Conservation (phyloP, 2,888 invertebrate genomes). For the Agonum fuliginosum region DNA sequence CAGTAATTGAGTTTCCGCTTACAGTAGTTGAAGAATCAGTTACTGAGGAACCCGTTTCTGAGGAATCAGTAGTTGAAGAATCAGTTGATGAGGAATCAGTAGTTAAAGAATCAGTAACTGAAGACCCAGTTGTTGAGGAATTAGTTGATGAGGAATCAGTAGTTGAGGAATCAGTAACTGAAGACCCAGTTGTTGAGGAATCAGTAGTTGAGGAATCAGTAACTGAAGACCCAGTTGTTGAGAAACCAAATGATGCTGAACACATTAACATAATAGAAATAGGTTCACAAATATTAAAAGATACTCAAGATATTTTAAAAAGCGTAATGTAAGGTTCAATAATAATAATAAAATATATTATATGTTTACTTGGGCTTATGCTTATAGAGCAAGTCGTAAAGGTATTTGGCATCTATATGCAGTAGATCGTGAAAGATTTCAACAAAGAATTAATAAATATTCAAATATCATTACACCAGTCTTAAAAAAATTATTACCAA, state of each 20-base stretch:
- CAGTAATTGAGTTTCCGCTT: background rate
- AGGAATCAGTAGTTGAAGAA: slow-evolving; percentile 23
- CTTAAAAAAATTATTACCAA: slow-evolving; percentile 13
- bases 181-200: no score
- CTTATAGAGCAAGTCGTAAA: slow-evolving; percentile 34
- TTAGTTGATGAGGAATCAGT: no score
- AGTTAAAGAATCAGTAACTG: background rate
- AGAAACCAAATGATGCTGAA: no score
- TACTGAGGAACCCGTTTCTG: no score
- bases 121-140: no score
- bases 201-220: no score
- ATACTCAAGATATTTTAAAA: no score
- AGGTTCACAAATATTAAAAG: no score
- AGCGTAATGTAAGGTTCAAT: slow-evolving; percentile 6
- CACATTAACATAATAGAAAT: no score
- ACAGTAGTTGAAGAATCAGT: no score
- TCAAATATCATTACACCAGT: slow-evolving; percentile 20
- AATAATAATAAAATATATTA: slow-evolving; percentile 21
- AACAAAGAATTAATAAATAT: slow-evolving; percentile 16
- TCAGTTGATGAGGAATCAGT: background rate
- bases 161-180: no score
- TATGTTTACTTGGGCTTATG: slow-evolving; percentile 24
- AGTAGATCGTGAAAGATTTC: slow-evolving; percentile 31
- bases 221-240: no score
- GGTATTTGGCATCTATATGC: slow-evolving; percentile 27